A percentile compares a stretch with the other conserved stretches of the same genome.
Conservation (phyloP, 2,888 invertebrate genomes). For the Conops quadrifasciatus region DNA sequence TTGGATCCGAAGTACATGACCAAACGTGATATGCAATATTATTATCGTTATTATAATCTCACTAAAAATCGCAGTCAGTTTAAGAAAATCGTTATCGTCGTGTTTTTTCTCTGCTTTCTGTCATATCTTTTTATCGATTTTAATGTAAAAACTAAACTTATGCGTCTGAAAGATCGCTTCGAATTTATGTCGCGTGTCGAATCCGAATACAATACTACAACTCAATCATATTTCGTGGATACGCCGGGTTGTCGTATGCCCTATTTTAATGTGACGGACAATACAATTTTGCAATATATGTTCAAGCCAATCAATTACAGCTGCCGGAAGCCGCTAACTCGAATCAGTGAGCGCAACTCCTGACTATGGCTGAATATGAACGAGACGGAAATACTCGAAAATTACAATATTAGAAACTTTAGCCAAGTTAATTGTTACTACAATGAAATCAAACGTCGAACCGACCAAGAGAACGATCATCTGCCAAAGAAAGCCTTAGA, state of each 20-base stretch:
- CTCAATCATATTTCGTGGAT: constrained; percentile 61
- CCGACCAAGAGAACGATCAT: constrained; percentile 53
- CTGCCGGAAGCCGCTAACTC: constrained; percentile 54
- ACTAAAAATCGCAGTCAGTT: constrained; percentile 56
- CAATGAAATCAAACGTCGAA: constrained; percentile 52
- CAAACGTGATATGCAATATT: constrained; percentile 59
- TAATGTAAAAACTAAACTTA: constrained; percentile 59
- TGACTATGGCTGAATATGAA: constrained; percentile 55
- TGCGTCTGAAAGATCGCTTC: constrained; percentile 57
- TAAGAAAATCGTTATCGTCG: constrained; percentile 57
- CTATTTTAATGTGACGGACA: constrained; percentile 58
- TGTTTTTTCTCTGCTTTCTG: constrained; percentile 59
- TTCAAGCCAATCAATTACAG: constrained; percentile 51
- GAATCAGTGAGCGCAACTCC: constrained; percentile 49
- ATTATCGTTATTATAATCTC: constrained; percentile 59
- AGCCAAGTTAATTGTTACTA: constrained; percentile 55
- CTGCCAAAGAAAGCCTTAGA: constrained; percentile 45
- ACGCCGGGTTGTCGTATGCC: constrained; percentile 65
- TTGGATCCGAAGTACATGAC: constrained; percentile 62
- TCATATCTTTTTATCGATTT: constrained; percentile 63
- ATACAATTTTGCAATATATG: constrained; percentile 59
- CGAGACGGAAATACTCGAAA: constrained; percentile 48
- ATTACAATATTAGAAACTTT: constrained; percentile 54
- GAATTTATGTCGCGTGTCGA: constrained; percentile 60
- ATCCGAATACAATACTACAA: constrained; percentile 54